Conservation (phyloP, 2,113 vertebrate genomes). For the Eublepharis macularius region DNA sequence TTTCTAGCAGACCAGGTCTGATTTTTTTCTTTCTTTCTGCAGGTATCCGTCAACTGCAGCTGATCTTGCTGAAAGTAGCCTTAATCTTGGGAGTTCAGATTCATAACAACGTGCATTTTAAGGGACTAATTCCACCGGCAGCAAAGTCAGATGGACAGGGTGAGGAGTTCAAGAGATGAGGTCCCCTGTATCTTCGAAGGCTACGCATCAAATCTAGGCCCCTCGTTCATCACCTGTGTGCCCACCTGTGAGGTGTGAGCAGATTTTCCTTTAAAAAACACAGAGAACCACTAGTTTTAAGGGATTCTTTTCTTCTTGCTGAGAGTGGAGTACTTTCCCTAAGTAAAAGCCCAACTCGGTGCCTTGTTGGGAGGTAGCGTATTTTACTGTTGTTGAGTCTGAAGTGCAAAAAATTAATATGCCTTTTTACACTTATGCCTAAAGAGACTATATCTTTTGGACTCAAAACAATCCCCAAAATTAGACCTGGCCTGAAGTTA, state of each 20-base stretch:
- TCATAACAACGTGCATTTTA: conserved; percentile 83
- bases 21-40: neutral
- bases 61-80: conserved; percentile 89
- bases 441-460: neutral
- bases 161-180: neutral
- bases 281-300: neutral
- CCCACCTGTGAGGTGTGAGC: neutral
- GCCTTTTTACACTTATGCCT: neutral
- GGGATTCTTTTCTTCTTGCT: neutral
- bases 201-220: neutral
- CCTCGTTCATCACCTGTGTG: neutral
- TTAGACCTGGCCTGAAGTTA: neutral
- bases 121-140: conserved; percentile 75
- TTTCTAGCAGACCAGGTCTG: neutral
- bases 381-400: neutral
- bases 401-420: neutral
- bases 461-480: neutral
- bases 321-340: neutral
- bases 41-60: conserved; percentile 96
- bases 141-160: neutral
- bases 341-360: neutral
- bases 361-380: neutral
- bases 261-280: neutral
- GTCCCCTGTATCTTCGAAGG: neutral
- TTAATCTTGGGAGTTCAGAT: conserved; percentile 91